Base-by-base conservation (phyloP, 2,113 vertebrate genomes). In the Ophthalmotilapia sp. region DNA sequence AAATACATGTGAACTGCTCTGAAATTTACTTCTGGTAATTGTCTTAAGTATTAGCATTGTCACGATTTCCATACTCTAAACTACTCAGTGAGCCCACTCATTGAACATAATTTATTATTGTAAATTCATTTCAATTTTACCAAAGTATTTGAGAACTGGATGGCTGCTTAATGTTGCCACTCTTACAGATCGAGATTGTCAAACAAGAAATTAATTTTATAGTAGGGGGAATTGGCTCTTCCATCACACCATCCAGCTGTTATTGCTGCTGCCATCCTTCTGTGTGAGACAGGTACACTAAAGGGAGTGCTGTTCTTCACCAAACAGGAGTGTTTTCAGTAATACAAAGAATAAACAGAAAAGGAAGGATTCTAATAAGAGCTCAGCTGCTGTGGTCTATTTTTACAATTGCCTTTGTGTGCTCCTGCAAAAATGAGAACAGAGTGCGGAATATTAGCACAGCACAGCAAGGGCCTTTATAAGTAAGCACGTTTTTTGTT, bases 331-430 rank as follows among this genome's bases (percentile, higher is more conserved):
- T 31, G 17, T 45, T 85, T 82, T 81, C 42, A 77, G 53, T 79
- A 53, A 79, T 33, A 73, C 51, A 82, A 10, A 49, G 19, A 84
- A 79, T 58, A 38, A 84, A 60, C 31, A 62, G 82, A 77, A 58
- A 14, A 56, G 38, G 10, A 80, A 49, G 51, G n/a, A 40, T 49
- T 89, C 65, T 62, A 53, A 81, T 79, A 38, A 90, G 84, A 81
- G 40, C 84, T 73, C 84, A 84, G 56, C 62, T 85, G 68, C 79
- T 49, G 81, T 36, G 19, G 38, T 86, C 85, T 89, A 91, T 93
- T 90, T 89, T 84, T 91, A 90, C 75, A 11, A 65, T 9, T 55
- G 53, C 68, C 84, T 49, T 77, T 33, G 17, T 77, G 9, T 77
- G 73, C 73, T 40, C 51, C 26, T 38, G 49, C 81, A 51, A 70